Percentiles rank a stretch among this genome's conserved stretches.
phyloP scores from a whole-genome alignment of 2,113 vertebrate genomes.

The Sceloporus undulatus region DNA sequence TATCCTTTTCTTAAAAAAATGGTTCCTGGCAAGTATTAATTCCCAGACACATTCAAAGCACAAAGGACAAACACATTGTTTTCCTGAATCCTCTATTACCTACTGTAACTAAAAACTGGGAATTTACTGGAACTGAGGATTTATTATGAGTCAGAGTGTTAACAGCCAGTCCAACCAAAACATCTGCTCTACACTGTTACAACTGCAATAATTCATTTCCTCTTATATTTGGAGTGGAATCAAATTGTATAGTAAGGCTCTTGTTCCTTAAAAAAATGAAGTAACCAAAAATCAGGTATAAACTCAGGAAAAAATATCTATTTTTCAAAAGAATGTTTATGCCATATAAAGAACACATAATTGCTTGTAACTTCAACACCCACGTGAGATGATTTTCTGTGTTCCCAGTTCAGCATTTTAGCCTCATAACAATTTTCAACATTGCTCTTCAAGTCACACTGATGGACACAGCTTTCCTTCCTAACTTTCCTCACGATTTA shows the following conservation, averaged over 20 bases:
- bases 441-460: neutral
- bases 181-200: conserved; percentile 82
- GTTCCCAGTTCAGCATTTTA: neutral
- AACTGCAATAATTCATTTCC: conserved; percentile 83
- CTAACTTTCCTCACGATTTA: neutral
- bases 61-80: conserved; percentile 73
- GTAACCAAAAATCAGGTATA: conserved; percentile 57
- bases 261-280: conserved; percentile 75
- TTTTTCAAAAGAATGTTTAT: conserved; percentile 6
- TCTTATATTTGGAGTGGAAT: conserved; percentile 79
- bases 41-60: conserved; percentile 73
- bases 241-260: conserved; percentile 72
- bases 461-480: neutral
- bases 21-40: conserved; percentile 64
- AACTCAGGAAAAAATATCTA: neutral
- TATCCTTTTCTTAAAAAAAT: conserved; percentile 47
- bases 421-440: neutral
- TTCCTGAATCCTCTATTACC: conserved; percentile 79
- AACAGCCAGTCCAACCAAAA: conserved; percentile 84
- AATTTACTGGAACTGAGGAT: conserved; percentile 86
- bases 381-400: neutral
- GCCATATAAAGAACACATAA: neutral
- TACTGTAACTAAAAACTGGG: conserved; percentile 84
- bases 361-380: neutral
- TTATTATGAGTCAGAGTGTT: conserved; percentile 84